Base-by-base conservation (phyloP, 2,797 vertebrate species). In the Centropyge bicolor region DNA sequence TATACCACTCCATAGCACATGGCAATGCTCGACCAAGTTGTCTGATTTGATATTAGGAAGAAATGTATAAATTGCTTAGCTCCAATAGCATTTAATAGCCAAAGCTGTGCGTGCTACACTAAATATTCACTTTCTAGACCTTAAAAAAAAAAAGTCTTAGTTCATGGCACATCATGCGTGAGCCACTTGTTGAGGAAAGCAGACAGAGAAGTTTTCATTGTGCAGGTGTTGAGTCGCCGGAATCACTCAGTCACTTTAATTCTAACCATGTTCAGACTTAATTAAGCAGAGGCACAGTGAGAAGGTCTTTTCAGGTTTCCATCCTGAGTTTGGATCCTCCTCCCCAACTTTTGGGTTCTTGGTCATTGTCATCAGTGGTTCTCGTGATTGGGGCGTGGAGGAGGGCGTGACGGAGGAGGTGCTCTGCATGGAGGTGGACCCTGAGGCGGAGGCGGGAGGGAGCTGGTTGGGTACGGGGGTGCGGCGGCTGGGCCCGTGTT, bases 301-400 rank as follows among this genome's bases (percentile, higher is more conserved):
- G 65, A 77, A 61, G 24, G 64, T 80, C 62, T 65, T 56, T 72
- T 61, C n/a, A 69, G 51, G 57, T 76, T 65, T 77, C 64, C 35
- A 38, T 65, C 75, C 35, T 62, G 75, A 83, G 49, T 46, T 82
- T 7, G 6, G 38, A 55, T 56, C 49, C 70, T 74, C 36, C 63
- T 64, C 57, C 51, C 65, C 41, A 49, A 35, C 10, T 8, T 3
- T 54, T 45, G 41, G 6, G 31, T 54, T 70, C 31, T 12, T 17
- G 14, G 20, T 48, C 13, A 22, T 64, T 52, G 0, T 72, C 41
- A 66, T 77, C 64, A 82, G 64, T 70, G 11, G 65, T 67, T 51
- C 38, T 95, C 97, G 16, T 95, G 90, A 40, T 92, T 93, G 51
- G 97, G 98, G 13, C 95, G 96, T 12, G 98, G 97, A 1, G 97